phyloP scores from a whole-genome alignment of 2,888 invertebrate species.

The Baccha elongata region DNA sequence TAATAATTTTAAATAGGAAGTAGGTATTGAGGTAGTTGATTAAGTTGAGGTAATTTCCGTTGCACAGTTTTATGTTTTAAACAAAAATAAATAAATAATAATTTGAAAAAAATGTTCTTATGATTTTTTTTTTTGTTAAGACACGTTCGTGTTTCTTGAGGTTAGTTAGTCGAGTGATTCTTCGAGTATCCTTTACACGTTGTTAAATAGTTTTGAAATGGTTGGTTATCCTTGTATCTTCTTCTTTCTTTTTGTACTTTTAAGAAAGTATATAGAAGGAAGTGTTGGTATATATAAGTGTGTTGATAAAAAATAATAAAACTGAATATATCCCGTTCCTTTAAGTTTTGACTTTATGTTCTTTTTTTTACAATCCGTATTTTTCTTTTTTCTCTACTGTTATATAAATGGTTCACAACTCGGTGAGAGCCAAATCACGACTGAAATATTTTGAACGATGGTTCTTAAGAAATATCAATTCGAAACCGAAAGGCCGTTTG shows the following conservation, averaged over 20 bases:
- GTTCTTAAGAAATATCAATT: constrained; percentile 69
- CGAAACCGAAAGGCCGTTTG: constrained; percentile 45
- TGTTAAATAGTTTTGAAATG: constrained; percentile 76
- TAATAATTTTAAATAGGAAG: constrained; percentile 17
- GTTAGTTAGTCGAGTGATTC: constrained; percentile 69
- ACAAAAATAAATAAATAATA: constrained; percentile 21
- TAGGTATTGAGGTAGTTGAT: constrained; percentile 56
- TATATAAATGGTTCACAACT: constrained; percentile 66
- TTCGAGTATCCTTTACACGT: constrained; percentile 72
- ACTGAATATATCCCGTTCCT: constrained; percentile 42
- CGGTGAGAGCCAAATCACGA: constrained; percentile 82
- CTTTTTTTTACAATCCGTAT: constrained; percentile 41
- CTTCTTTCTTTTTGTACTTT: constrained; percentile 22
- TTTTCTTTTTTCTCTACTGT: constrained; percentile 23
- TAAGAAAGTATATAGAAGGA: constrained; percentile 51
- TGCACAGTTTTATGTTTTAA: constrained; percentile 45
- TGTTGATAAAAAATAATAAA: constrained; percentile 33
- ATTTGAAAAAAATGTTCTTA: constrained; percentile 64
- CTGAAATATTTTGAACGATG: constrained; percentile 79
- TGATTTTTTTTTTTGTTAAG: constrained; percentile 61
- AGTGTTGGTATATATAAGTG: constrained; percentile 30
- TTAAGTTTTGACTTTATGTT: constrained; percentile 21
- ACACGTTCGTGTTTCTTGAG: constrained; percentile 72
- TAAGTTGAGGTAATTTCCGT: constrained; percentile 67
- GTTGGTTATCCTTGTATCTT: constrained; percentile 76